Conservation (phyloP, 1,140 invertebrate genomes). For the Zaprionus kolodkinae region DNA sequence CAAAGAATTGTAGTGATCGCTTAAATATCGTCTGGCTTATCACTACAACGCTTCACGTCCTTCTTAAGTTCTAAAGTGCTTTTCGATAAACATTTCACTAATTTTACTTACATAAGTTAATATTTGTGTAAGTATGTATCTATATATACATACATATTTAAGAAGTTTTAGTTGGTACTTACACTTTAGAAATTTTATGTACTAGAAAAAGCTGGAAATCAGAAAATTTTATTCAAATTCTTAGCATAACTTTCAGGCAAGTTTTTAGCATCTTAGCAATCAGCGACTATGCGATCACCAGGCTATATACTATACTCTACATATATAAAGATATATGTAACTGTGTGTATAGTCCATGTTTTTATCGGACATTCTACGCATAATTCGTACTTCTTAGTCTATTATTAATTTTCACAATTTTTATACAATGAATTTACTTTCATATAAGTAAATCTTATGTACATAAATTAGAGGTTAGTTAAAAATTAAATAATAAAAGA, state of each 20-base stretch:
- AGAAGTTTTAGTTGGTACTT: constrained; percentile 24
- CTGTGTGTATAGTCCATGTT: background rate
- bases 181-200: constrained; percentile 26
- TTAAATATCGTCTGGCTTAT: constrained; percentile 5
- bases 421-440: constrained; percentile 62
- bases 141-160: constrained; percentile 32
- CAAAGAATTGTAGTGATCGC: constrained; percentile 76
- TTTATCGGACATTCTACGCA: background rate
- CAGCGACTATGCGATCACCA: constrained; percentile 23
- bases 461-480: constrained; percentile 57
- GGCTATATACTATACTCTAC: constrained; percentile 12
- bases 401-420: constrained; percentile 43
- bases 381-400: constrained; percentile 31
- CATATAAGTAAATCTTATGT: constrained; percentile 66
- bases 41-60: constrained; percentile 22
- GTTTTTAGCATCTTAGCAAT: constrained; percentile 53
- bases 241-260: constrained; percentile 44
- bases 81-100: constrained; percentile 57
- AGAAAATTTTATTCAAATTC: background rate
- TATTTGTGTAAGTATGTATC: constrained; percentile 32
- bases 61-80: constrained; percentile 43
- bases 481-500: constrained; percentile 5
- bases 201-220: constrained; percentile 7
- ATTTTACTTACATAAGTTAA: constrained; percentile 14
- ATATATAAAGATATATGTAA: constrained; percentile 11